Conservation (phyloP, 2,113 vertebrate genomes). For the Eira barbara region DNA sequence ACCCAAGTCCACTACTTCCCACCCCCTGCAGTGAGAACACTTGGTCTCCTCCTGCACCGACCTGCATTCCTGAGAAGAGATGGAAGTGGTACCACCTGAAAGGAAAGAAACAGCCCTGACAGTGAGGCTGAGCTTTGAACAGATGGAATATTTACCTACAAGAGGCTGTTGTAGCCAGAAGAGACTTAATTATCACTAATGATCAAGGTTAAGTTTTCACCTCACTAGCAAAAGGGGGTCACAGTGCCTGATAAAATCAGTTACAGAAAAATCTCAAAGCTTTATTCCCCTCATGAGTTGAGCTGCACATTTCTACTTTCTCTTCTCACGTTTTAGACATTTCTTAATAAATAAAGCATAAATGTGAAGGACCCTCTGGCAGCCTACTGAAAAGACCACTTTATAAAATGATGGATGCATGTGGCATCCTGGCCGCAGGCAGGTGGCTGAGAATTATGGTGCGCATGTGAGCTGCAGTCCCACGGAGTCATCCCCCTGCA, state of each 20-base stretch:
- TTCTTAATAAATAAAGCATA: slow-evolving; percentile 1
- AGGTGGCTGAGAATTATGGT: fast-evolving
- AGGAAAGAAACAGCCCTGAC: neutral
- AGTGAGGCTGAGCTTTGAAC: neutral
- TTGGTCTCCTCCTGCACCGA: neutral
- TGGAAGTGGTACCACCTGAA: neutral
- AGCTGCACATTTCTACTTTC: neutral
- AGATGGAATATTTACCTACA: neutral
- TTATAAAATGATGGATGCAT: neutral
- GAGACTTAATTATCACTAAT: neutral
- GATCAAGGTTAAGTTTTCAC: neutral
- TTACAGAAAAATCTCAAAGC: slow-evolving; percentile 7
- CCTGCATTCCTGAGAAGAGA: neutral
- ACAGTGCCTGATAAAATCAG: neutral
- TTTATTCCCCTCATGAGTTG: neutral
- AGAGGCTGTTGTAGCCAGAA: neutral
- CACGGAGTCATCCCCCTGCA: neutral
- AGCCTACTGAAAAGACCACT: neutral
- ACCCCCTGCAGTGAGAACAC: neutral
- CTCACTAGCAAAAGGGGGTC: neutral
- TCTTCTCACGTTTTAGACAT: neutral
- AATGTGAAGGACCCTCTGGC: neutral
- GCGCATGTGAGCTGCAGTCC: too few species aligned
- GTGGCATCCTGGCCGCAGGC: neutral
- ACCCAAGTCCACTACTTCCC: neutral